Evolutionary conservation across 2,797 vertebrate species (phyloP).

Genomic region (Chrosomus eos): DNA sequence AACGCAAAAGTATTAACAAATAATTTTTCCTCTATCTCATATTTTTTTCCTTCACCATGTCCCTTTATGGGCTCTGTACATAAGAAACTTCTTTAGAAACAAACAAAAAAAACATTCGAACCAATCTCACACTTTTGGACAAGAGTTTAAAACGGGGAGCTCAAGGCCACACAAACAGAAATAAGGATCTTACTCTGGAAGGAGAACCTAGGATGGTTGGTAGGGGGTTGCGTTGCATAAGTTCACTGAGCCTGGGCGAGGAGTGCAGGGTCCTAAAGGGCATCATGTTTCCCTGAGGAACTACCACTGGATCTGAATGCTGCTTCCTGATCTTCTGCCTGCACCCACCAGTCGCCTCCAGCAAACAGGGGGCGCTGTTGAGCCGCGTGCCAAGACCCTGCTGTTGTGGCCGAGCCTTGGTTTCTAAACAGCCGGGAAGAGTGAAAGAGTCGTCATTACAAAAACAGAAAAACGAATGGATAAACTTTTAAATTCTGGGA

Average conservation of each 20-base stretch:
- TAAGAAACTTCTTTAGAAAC: background rate
- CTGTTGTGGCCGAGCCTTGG: constrained; percentile 68
- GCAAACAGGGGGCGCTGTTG: constrained; percentile 94
- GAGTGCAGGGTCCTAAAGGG: constrained; percentile 85
- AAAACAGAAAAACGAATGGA: background rate
- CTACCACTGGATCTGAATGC: constrained; percentile 86
- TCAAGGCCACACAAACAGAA: background rate
- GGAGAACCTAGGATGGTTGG: constrained; percentile 96
- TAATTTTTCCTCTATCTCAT: too few species aligned
- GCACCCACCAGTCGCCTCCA: constrained; percentile 81
- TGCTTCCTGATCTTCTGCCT: constrained; percentile 94
- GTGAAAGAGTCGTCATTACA: background rate
- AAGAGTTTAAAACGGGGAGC: too few species aligned
- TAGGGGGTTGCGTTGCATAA: constrained; percentile 93
- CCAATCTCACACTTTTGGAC: background rate
- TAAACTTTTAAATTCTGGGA: background rate
- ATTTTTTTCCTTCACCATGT: too few species aligned
- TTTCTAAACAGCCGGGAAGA: constrained; percentile 53
- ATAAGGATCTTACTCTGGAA: constrained; percentile 82
- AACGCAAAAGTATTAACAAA: too few species aligned
- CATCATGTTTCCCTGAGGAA: constrained; percentile 72
- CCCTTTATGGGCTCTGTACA: background rate
- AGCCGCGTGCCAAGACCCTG: constrained; percentile 89
- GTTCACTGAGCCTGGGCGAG: constrained; percentile 92
- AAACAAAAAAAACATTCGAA: background rate